A percentile compares a stretch with the other conserved stretches of the same genome.
These are phyloP conservation scores for Xenopus tropicalis DNA, from an alignment of 2,113 vertebrate genomes.

Conservation along the genomic window DNA sequence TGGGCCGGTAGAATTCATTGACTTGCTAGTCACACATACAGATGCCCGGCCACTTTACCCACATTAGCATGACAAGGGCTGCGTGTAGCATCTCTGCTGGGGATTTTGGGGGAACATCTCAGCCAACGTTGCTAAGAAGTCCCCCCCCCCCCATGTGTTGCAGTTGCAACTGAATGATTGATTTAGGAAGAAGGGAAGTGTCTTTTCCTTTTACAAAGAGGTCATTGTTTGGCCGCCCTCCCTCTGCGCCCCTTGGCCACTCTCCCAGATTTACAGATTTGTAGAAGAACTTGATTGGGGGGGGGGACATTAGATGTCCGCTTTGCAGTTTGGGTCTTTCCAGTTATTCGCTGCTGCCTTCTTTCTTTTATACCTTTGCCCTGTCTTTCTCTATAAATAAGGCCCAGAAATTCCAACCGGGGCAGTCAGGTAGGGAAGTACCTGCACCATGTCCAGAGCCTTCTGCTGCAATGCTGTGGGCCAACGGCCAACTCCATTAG, in stretches of 20 bases:
- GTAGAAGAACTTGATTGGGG: neutral
- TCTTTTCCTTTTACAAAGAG: conserved; percentile 29
- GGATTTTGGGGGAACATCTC: neutral
- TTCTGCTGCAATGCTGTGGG: no score
- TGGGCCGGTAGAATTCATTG: no score
- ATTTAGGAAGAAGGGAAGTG: conserved; percentile 25
- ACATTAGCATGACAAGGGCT: conserved; percentile 4
- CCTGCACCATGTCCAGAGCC: no score
- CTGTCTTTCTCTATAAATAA: no score
- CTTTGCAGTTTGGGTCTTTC: neutral
- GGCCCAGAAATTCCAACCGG: no score
- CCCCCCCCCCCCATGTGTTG: conserved; percentile 2
- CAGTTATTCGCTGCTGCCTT: fast-evolving
- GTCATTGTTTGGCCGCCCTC: conserved; percentile 15
- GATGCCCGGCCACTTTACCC: neutral
- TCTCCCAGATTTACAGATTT: conserved; percentile 2
- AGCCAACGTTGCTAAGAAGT: neutral
- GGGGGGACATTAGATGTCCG: neutral
- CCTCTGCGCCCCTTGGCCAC: conserved; percentile 6
- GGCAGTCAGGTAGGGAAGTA: no score
- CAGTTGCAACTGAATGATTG: conserved; percentile 42
- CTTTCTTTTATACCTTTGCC: no score
- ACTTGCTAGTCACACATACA: neutral
- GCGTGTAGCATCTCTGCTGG: neutral
- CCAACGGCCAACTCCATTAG: no score